A percentile compares a stretch with the other conserved stretches of the same genome.
Conservation (phyloP, 1,140 invertebrate genomes). For the Acromyrmex charruanus region DNA sequence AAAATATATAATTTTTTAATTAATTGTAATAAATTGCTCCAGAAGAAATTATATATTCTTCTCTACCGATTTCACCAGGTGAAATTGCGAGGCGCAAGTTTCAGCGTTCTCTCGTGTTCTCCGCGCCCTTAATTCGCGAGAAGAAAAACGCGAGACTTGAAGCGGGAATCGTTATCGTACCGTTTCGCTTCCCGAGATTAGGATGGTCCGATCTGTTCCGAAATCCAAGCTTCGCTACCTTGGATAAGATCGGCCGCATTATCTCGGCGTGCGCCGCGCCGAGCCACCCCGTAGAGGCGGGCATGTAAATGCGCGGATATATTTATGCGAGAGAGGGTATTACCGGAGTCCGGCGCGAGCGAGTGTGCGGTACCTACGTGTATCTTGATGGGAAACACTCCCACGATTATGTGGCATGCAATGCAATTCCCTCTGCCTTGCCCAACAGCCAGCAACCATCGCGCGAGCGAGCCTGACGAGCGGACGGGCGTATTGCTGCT, state of each 20-base stretch:
- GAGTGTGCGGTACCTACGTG: conserved; percentile 79
- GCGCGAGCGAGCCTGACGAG: conserved; percentile 39
- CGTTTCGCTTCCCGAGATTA: background rate
- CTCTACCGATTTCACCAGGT: background rate
- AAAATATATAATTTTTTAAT: background rate
- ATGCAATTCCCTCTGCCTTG: conserved; percentile 83
- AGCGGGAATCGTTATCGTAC: background rate
- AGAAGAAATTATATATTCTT: background rate
- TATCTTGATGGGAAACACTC: conserved; percentile 86
- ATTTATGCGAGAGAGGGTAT: conserved; percentile 77
- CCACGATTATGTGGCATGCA: conserved; percentile 85
- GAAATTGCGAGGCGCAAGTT: background rate
- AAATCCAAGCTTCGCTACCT: conserved; percentile 16
- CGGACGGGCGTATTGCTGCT: conserved; percentile 24
- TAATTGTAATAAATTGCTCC: background rate
- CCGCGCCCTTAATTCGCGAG: background rate
- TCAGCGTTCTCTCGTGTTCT: background rate
- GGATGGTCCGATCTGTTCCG: conserved; percentile 22
- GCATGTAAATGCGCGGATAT: conserved; percentile 82
- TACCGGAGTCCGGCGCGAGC: conserved; percentile 75
- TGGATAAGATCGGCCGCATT: conserved; percentile 39
- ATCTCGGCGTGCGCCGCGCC: conserved; percentile 47
- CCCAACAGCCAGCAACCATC: conserved; percentile 75
- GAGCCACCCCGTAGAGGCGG: conserved; percentile 79
- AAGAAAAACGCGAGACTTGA: background rate